Evolutionary conservation across 2,888 invertebrate species (phyloP).

Genomic region (Elysia crispata): DNA sequence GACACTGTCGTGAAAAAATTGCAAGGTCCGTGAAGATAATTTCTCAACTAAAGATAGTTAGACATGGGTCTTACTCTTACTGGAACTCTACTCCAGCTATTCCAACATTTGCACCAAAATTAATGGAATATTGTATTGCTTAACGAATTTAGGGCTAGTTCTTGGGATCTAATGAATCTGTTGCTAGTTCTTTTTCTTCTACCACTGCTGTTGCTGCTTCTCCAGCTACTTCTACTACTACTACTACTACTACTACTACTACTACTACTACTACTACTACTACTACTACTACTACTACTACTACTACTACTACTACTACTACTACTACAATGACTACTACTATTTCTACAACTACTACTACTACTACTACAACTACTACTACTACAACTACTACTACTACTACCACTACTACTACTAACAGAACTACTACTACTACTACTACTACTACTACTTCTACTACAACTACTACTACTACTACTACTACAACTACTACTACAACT

Average conservation of each 20-base stretch:
- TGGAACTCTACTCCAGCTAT: no score
- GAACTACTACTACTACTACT: no score
- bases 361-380: background rate
- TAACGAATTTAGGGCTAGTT: background rate
- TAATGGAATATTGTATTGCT: background rate
- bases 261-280: background rate
- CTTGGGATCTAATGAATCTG: no score
- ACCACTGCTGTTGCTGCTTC: background rate
- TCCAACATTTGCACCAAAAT: background rate
- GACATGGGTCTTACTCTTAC: no score
- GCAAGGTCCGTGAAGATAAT: no score
- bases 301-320: background rate
- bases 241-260: background rate
- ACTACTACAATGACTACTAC: no score
- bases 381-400: background rate
- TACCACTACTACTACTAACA: no score
- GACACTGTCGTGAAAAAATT: no score
- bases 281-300: background rate
- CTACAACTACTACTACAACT: background rate
- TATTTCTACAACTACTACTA: no score
- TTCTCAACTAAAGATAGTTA: no score
- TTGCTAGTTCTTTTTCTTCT: no score
- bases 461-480: background rate
- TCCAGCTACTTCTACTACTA: background rate
- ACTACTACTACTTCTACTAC: background rate